A percentile compares a stretch with the other conserved stretches of the same genome.
Conservation (phyloP, 2,888 invertebrate genomes). For the Epistrophe eligans region DNA sequence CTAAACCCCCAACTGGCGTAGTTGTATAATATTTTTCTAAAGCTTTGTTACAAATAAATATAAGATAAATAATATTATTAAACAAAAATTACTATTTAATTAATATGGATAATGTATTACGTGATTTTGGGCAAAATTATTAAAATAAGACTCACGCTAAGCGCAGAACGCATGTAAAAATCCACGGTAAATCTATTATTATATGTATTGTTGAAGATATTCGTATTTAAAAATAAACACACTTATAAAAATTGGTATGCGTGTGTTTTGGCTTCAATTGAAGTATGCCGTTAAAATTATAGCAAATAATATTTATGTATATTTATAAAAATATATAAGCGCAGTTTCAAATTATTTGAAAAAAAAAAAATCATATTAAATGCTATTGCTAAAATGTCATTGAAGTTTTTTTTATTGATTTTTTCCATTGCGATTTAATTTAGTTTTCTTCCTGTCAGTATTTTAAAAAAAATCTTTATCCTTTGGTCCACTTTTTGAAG, state of each 20-base stretch:
- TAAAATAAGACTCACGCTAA: not conserved
- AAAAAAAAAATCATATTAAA: not conserved
- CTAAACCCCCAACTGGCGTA: constrained; percentile 89
- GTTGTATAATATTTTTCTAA: constrained; percentile 86
- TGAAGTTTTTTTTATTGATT: not conserved
- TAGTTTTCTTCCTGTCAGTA: too few species aligned
- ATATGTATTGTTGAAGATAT: not conserved
- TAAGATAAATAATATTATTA: not conserved
- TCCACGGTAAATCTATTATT: not conserved
- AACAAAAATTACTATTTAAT: not conserved
- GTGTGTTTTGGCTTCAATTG: not conserved
- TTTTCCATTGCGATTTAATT: too few species aligned
- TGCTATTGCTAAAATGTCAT: not conserved
- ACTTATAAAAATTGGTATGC: not conserved
- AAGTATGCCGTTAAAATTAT: not conserved
- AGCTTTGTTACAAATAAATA: constrained; percentile 52
- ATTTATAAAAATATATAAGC: constrained; percentile 1
- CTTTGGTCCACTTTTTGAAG: too few species aligned
- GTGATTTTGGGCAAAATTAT: not conserved
- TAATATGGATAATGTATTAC: not conserved
- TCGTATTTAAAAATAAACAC: not conserved
- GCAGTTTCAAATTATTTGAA: not conserved
- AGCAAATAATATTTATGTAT: not conserved
- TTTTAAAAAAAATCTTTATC: too few species aligned
- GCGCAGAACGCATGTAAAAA: not conserved